Conservation (phyloP, 2,888 invertebrate species). For the Abrostola tripartita region DNA sequence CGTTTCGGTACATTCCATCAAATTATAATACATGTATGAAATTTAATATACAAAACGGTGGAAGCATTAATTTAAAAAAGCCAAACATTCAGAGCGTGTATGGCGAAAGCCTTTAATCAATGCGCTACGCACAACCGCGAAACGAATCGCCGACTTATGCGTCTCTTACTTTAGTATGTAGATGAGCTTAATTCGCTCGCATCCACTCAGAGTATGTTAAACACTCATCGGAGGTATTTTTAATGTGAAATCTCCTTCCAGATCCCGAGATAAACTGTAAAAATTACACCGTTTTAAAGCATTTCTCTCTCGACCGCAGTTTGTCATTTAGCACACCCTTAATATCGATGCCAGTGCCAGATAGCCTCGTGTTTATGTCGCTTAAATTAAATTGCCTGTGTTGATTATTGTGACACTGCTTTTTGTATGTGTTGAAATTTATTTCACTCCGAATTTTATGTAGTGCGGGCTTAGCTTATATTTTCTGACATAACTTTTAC, state of each 20-base stretch:
- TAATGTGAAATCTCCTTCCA: constrained; percentile 74
- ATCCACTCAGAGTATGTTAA: constrained; percentile 68
- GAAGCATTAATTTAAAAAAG: constrained; percentile 67
- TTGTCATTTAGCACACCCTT: constrained; percentile 86
- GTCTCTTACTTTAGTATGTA: constrained; percentile 68
- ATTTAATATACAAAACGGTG: constrained; percentile 64
- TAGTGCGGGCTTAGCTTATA: constrained; percentile 50
- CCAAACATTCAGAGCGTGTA: constrained; percentile 69
- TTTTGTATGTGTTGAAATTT: constrained; percentile 80
- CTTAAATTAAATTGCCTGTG: constrained; percentile 84
- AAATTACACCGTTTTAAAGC: constrained; percentile 82
- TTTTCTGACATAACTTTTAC: constrained; percentile 33
- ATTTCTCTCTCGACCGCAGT: constrained; percentile 81
- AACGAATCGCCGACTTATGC: constrained; percentile 66
- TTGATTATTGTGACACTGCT: constrained; percentile 83
- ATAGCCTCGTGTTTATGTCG: constrained; percentile 85
- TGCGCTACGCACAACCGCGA: constrained; percentile 65
- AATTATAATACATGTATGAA: constrained; percentile 64
- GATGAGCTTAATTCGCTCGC: constrained; percentile 71
- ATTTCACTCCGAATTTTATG: constrained; percentile 69
- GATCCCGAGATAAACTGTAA: constrained; percentile 81
- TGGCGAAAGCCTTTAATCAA: constrained; percentile 72
- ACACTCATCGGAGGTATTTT: constrained; percentile 76
- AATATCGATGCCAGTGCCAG: constrained; percentile 84
- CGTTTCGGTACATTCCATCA: constrained; percentile 55